Percentiles rank a stretch among this genome's conserved stretches.
Evolutionary conservation across 2,797 vertebrate species (phyloP).

Genomic region (Amazona ochrocephala): DNA sequence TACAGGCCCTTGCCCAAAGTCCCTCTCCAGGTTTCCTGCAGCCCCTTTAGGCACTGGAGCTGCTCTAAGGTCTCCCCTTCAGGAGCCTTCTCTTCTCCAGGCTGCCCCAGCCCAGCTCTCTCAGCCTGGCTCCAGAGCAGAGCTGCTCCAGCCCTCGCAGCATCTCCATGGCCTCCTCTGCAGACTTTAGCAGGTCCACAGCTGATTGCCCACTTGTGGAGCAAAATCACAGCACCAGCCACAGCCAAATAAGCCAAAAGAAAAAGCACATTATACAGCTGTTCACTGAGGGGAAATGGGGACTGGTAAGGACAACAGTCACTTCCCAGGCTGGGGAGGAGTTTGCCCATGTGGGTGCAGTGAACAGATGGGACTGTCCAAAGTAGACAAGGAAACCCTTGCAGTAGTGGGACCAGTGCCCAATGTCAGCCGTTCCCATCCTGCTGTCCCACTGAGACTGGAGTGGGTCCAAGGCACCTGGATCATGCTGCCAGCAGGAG

Average conservation of each 20-base stretch:
- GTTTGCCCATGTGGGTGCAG: not conserved
- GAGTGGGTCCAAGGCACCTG: not conserved
- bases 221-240: not conserved
- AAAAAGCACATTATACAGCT: rapidly evolving
- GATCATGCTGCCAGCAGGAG: not conserved
- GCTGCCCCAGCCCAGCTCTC: not conserved
- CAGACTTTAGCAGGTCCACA: not conserved
- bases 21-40: not conserved
- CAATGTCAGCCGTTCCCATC: not conserved
- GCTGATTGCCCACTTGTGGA: not conserved
- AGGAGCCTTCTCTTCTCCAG: not conserved
- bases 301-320: not conserved
- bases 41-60: not conserved
- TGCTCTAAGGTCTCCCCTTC: not conserved
- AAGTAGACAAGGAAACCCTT: not conserved
- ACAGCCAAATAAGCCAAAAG: not conserved
- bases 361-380: not conserved
- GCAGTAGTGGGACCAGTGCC: not conserved
- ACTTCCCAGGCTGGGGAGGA: not conserved
- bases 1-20: not conserved
- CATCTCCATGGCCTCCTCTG: not conserved
- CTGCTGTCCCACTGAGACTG: not conserved
- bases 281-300: not conserved
- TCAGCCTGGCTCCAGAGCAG: not conserved
- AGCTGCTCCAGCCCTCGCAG: not conserved